Base-by-base conservation (phyloP, 2,888 invertebrate genomes). In the Alcis repandata region DNA sequence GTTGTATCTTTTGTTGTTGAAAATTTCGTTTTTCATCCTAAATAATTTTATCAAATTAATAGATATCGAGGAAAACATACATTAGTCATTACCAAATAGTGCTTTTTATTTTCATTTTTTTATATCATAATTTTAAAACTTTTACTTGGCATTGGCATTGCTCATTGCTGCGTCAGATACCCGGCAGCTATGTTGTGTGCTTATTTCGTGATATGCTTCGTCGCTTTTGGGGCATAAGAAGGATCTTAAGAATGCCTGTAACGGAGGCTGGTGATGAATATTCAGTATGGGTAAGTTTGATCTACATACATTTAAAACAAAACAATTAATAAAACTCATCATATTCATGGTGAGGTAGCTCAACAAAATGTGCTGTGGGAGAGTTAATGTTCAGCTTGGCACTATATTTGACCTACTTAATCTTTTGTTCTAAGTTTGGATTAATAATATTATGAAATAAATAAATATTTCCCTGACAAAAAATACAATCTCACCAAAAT, bases 241-340 rank as follows among this genome's bases (percentile, higher is more conserved):
- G 94, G 72, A 89, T 95, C 89, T 87, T 95, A 75, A 91, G 85
- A 78, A 95, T 95, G 95, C 92, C 94, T 77, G 72, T 91, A 27
- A 81, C 86, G 20, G 94, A 92, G 72, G 75, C 88, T 65, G 88
- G 88, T 64, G 95, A 95, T 83, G 94, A 95, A 82, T 95, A 95
- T 87, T 94, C 95, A 64, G 88, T 94, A 76, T 95, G 94, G 95
- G 95, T 95, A 87, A 90, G 93, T 68, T 6, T 27, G 6, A 27
- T 27, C 6, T 4, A 27, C 6, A 27, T 27, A 27, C 27, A 27
- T n/a, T n/a, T n/a, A n/a, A n/a, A n/a, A n/a, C 13, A 9, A 11
- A 45, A 20, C 20, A 45, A 10, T 22, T 13, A 10, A 51, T 46
- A 22, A 2, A 2, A 38, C 19, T 46, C 19, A 43, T n/a, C n/a